Conservation (phyloP, 2,113 vertebrate species). For the Rhea pennata region DNA sequence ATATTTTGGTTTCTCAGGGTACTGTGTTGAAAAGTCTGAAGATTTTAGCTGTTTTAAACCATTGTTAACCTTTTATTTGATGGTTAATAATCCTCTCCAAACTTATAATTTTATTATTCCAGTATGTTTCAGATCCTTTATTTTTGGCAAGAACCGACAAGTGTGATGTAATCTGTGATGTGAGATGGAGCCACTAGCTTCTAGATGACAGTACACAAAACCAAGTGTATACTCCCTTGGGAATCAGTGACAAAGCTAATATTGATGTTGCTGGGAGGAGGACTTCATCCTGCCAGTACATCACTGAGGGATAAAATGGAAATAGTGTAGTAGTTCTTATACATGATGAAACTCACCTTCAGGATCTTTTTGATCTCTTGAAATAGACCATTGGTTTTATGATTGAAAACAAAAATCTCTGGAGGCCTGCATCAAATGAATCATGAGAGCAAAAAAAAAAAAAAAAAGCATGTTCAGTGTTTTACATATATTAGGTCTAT, state of each 20-base stretch:
- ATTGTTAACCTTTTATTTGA: conserved; percentile 12
- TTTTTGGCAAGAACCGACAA: background rate
- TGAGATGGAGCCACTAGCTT: background rate
- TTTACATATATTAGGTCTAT: background rate
- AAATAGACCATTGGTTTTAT: background rate
- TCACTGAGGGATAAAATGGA: background rate
- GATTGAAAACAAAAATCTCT: background rate
- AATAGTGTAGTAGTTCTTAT: background rate
- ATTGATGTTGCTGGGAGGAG: background rate
- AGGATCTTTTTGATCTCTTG: background rate
- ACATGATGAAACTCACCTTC: background rate
- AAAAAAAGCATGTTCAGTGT: background rate
- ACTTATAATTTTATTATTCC: background rate
- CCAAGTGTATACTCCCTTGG: background rate
- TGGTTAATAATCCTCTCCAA: conserved; percentile 22
- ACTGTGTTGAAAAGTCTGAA: conserved; percentile 36
- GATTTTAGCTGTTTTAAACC: conserved; percentile 40
- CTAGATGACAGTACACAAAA: background rate
- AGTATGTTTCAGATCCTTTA: background rate
- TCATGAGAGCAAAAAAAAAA: background rate
- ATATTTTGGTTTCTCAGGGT: conserved; percentile 55
- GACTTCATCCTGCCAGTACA: background rate
- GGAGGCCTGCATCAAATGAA: background rate
- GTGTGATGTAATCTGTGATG: background rate
- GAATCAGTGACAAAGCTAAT: background rate